These are phyloP conservation scores for Atrichornis clamosus DNA, from an alignment of 2,113 vertebrate genomes.

Conservation along the genomic window DNA sequence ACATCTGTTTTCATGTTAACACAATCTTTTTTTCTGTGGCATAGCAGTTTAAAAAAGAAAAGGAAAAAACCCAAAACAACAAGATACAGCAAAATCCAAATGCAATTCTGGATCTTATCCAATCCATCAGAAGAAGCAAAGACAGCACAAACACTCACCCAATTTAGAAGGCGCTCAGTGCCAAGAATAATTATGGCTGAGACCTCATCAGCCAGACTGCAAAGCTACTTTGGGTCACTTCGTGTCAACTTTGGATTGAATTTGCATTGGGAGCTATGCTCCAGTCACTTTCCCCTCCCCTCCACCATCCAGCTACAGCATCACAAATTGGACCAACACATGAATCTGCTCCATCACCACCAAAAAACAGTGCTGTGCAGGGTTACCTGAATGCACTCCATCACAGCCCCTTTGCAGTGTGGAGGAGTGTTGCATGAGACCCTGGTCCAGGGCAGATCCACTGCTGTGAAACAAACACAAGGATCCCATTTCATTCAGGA, in stretches of 20 bases:
- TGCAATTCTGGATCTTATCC: not conserved
- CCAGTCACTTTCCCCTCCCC: not conserved
- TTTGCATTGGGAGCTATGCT: not conserved
- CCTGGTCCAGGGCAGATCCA: not conserved
- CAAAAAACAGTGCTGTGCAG: not conserved
- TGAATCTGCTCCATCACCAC: not conserved
- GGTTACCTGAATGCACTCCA: not conserved
- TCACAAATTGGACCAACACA: not conserved
- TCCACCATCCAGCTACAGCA: not conserved
- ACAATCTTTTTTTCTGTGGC: not conserved
- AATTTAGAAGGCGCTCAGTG: not conserved
- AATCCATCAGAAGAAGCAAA: not conserved
- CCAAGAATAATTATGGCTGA: not conserved
- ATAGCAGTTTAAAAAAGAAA: not conserved
- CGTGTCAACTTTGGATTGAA: not conserved
- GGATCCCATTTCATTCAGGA: not conserved
- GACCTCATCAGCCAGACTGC: not conserved
- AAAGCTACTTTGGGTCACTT: not conserved
- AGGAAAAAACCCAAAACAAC: not conserved
- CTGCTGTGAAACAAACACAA: not conserved
- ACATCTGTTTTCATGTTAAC: not conserved
- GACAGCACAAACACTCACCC: not conserved
- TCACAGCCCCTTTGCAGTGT: not conserved
- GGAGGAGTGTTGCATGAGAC: not conserved
- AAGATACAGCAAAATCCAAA: not conserved